These are phyloP conservation scores for Drosophila grimshawi DNA, from an alignment of 1,140 invertebrate genomes.

Conservation along the genomic window DNA sequence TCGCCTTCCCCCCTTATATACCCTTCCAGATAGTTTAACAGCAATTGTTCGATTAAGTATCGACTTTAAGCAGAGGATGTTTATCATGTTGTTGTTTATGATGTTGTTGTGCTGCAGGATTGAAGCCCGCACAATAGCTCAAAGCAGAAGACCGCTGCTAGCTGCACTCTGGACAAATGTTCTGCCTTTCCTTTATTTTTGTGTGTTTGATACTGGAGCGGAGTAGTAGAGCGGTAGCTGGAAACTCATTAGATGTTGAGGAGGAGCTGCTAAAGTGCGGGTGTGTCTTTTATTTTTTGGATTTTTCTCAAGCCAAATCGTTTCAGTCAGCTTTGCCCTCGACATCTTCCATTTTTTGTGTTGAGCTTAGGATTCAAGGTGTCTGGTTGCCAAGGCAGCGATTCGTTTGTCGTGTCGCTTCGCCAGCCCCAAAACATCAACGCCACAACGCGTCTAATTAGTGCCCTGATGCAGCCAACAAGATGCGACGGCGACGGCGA, in stretches of 20 bases:
- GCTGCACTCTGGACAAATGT: constrained; percentile 1
- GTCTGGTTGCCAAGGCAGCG: constrained; percentile 17
- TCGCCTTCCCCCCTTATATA: too few relatives aligned
- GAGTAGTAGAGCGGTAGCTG: not conserved
- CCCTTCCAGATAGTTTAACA: too few relatives aligned
- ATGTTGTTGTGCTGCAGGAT: constrained; percentile 7
- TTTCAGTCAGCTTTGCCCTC: too few relatives aligned
- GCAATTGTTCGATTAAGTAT: too few relatives aligned
- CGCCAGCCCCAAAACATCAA: constrained; percentile 53
- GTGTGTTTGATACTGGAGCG: not conserved
- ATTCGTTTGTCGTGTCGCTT: constrained; percentile 22
- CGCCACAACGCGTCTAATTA: constrained; percentile 74
- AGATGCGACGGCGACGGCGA: constrained; percentile 29
- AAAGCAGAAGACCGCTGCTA: not conserved
- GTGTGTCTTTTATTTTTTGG: constrained; percentile 21
- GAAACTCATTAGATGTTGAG: constrained; percentile 14
- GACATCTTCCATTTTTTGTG: too few relatives aligned
- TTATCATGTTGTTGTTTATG: constrained; percentile 26
- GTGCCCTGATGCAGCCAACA: constrained; percentile 54
- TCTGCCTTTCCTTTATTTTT: not conserved
- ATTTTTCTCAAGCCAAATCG: constrained; percentile 3
- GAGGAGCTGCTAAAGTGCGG: constrained; percentile 32
- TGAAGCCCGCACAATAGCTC: constrained; percentile 9
- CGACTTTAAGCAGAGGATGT: too few relatives aligned
- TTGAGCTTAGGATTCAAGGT: too few relatives aligned